phyloP scores from a whole-genome alignment of 2,113 vertebrate species.

The Sylvietta virens region DNA sequence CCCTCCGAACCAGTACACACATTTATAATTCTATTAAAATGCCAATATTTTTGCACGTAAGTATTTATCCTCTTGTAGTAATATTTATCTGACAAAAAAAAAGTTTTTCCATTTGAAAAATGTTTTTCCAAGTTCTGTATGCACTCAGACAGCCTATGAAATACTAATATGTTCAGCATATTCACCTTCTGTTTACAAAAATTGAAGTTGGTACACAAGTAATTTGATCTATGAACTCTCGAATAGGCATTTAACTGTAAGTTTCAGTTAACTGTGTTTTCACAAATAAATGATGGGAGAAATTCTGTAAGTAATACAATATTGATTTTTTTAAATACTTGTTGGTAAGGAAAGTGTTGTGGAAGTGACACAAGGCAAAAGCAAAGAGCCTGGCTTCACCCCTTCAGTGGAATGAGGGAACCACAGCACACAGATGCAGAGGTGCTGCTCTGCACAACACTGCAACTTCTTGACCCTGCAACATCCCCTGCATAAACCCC shows the following conservation, averaged over 20 bases:
- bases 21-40: not conserved
- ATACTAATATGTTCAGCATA: not conserved
- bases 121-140: not conserved
- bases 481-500: not conserved
- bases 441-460: not conserved
- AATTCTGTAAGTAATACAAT: not conserved
- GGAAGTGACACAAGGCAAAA: not conserved
- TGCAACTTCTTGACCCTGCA: not conserved
- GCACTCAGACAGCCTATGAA: not conserved
- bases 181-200: not conserved
- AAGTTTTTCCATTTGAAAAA: too few relatives aligned
- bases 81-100: not conserved
- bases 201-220: not conserved
- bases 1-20: not conserved
- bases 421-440: fast-evolving
- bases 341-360: not conserved
- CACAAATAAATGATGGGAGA: not conserved
- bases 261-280: not conserved
- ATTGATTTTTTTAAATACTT: not conserved
- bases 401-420: not conserved
- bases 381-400: not conserved
- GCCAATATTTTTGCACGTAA: not conserved
- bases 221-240: not conserved
- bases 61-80: not conserved
- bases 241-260: not conserved